Evolutionary conservation across 92 coral and sea anemone species (phyloP), one percentile per base, ranked within the genome.

Genomic region (Micromussa lordhowensis): DNA sequence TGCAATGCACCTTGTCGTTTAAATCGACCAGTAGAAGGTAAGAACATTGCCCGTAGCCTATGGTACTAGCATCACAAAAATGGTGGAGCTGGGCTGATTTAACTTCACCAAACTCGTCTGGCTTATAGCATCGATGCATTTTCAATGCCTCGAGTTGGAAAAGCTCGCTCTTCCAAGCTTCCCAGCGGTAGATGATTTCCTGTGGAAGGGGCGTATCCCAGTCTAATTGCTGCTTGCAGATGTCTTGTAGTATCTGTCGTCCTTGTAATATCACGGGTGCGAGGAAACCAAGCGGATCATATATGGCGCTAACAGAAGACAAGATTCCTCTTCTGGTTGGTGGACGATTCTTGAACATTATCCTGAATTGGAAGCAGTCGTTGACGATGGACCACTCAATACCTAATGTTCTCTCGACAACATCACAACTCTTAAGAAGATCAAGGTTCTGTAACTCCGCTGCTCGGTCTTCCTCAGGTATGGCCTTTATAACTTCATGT

Each of bases 381-480:
- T 34, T 82, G 55, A 81, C 91, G 8, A 82, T 49, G 63, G 75
- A 81, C 91, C 91, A 88, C 75, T 88, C 91, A 0, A 82, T 76
- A 13, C 91, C 91, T 31, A 88, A 87, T 44, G 82, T 83, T 0
- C 82, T 40, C 48, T 88, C 91, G 31, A 55, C 16, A 0, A 87
- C 87, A 21, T 81, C 24, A n/a, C 24, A 34, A 15, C 82, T 87
- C 21, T 55, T 8, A 36, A 15, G 30, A 63, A 88, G 68, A 66
- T 88, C 80, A 9, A 82, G 75, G 17, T 88, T 77, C 76, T 88
- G 74, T 44, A 88, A 58, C 8, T 69, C 87, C 26, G 81, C 75
- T 16, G 91, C 91, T 1, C 87, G 64, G 53, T 82, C 81, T 21
- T 88, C 91, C 15, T 38, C 63, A 51, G 91, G 82, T 15, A 88